Base-by-base conservation (phyloP, 2,888 invertebrate genomes). In the Protonemura montana region DNA sequence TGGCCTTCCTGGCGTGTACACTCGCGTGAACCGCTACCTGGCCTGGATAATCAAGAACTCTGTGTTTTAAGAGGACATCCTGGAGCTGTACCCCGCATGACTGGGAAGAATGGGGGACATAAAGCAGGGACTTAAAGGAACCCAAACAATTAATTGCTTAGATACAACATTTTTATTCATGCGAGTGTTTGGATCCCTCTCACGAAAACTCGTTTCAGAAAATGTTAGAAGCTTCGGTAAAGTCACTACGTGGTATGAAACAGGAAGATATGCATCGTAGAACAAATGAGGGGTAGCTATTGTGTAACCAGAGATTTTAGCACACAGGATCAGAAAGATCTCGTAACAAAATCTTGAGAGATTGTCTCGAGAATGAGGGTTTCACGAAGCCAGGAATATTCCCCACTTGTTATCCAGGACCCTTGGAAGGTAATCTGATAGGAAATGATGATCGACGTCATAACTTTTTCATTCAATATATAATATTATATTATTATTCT, bases 1-100 rank as follows among this genome's bases (percentile, higher is more conserved):
- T 28, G 94, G 93, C 83, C 94, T 94, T 87, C 97, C 97, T 0
- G 97, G 97, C 0, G 92, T 97, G 41, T 97, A 97, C 90, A 95
- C 96, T 0, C 92, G 95, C 59, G 96, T 97, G 29, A 94, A 93
- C 88, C 93, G 93, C 88, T 96, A 94, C 90, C 91, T 96, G 30
- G 93, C 93, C 42, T 96, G 96, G 96, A 96, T 96, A 89, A 92
- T 93, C 25, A 91, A 91, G 28, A 94, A 94, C 87, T 91, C 93
- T 0, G 78, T 87, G 3, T 86, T 87, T 81, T 87, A 81, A 84
- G 1, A 2, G 59, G 41, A 21, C 2, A 59, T 35, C 5, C 10
- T 35, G 35, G 35, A n/a, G n/a, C n/a, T n/a, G n/a, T n/a, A n/a
- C n/a, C n/a, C n/a, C n/a, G n/a, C n/a, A n/a, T n/a, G n/a, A n/a